Evolutionary conservation across 2,113 vertebrate genomes (phyloP).

Genomic region (Garra rufa): DNA sequence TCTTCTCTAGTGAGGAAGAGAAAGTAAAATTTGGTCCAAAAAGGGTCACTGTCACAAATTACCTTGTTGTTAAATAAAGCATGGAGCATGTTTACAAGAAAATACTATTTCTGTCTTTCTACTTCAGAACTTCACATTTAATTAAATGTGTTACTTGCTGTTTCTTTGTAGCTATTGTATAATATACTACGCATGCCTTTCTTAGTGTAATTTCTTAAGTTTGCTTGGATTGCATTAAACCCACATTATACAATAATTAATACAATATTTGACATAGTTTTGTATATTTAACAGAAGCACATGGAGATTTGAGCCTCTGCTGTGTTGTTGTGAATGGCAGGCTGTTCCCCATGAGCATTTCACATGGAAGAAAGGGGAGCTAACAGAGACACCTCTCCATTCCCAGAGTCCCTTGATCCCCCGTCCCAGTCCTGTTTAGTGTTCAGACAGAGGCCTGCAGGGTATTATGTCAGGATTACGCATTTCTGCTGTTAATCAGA

Average conservation of each 20-base stretch:
- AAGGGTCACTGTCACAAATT: too few relatives aligned
- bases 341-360: conserved; percentile 38
- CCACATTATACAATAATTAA: conserved; percentile 46
- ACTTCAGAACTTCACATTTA: too few relatives aligned
- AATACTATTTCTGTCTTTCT: too few relatives aligned
- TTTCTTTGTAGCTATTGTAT: too few relatives aligned
- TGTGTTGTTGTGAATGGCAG: conserved; percentile 32
- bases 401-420: conserved; percentile 31
- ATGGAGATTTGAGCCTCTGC: conserved; percentile 10
- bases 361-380: conserved; percentile 20
- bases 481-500: conserved; percentile 41
- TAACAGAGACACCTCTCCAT: conserved; percentile 31
- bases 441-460: conserved; percentile 45
- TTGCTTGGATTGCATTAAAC: conserved; percentile 46
- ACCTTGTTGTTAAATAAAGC: too few relatives aligned
- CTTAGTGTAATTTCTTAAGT: conserved; percentile 29
- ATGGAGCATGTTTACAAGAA: too few relatives aligned
- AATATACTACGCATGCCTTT: neutral
- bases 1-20: neutral
- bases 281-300: conserved; percentile 47
- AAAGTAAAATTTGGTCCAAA: neutral
- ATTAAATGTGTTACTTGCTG: too few relatives aligned
- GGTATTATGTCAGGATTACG: conserved; percentile 40
- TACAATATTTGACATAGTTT: conserved; percentile 47
- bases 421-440: conserved; percentile 40